Base-by-base conservation (phyloP, 2,797 vertebrate genomes). In the Chaunax sp. region DNA sequence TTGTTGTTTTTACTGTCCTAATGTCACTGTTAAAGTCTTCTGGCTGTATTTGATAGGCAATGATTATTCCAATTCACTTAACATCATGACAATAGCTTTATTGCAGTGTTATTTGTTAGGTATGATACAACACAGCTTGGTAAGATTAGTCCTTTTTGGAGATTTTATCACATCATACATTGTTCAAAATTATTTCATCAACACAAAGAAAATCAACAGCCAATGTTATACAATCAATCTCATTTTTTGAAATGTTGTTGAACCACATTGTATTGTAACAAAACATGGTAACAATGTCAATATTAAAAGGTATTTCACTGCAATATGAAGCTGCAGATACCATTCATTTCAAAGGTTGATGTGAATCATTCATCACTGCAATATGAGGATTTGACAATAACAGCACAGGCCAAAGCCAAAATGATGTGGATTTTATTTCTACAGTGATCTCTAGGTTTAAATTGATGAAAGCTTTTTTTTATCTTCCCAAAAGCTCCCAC, bases 301-400 rank as follows among this genome's bases (percentile, higher is more conserved):
- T 41, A 15, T 47, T 28, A 33, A 20, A 33, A 23, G 28, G 23
- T 46, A 58, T 14, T 43, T 43, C 13, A 54, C 1, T 11, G 58
- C 26, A 25, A 2, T 49, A 10, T 44, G 55, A 45, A 52, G 37
- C 41, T 20, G n/a, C n/a, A 33, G 55, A 66, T n/a, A 18, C 3
- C 0, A 22, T 28, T 19, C 41, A 54, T 23, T 37, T 64, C 30
- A 59, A 35, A 64, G 50, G 20, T 51, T 13, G 58, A 64, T 22
- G 20, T 22, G 53, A 41, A 18, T 56, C 28, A 40, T 53, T 52
- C 38, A 33, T 13, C 7, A 28, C 28, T 3, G 14, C 16, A 56
- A 19, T 38, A 10, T 35, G 47, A 64, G 16, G 6, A 69, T 28
- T 33, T 5, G 80, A 45, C 59, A 62, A 41, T 33, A n/a, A 20